phyloP scores from a whole-genome alignment of 2,113 vertebrate species.

The Vulpes vulpes region DNA sequence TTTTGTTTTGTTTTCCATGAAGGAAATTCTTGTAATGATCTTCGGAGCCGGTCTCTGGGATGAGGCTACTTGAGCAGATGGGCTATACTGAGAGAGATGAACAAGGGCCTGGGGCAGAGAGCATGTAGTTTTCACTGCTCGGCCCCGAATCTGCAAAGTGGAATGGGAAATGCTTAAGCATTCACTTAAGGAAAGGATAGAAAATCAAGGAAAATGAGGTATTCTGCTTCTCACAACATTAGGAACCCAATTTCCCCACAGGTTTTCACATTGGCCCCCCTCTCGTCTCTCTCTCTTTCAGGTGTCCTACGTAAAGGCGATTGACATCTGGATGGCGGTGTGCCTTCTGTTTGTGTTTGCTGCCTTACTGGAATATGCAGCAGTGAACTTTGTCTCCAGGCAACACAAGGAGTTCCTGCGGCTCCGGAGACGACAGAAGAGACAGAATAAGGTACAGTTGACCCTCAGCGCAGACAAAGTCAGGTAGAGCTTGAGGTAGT shows the following conservation, averaged over 20 bases:
- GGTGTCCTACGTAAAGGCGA: conserved; percentile 99
- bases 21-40: not conserved
- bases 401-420: conserved; percentile 99
- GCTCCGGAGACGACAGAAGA: conserved; percentile 94
- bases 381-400: conserved; percentile 99
- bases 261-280: not conserved
- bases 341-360: conserved; percentile 99
- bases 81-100: not conserved
- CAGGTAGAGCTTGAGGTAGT: not conserved
- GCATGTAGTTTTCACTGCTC: not conserved
- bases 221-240: not conserved
- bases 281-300: conserved; percentile 79
- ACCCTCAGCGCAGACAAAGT: not conserved
- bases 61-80: not conserved
- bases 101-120: not conserved
- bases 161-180: not conserved
- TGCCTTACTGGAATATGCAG: conserved; percentile 97
- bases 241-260: not conserved
- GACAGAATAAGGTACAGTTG: conserved; percentile 93
- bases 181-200: conserved; percentile 33
- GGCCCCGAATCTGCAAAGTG: not conserved
- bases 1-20: not conserved
- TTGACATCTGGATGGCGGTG: conserved; percentile 99
- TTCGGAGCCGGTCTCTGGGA: not conserved
- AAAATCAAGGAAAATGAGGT: not conserved